These are phyloP conservation scores for Ochropacha duplaris DNA, from an alignment of 2,888 invertebrate genomes.

Conservation along the genomic window DNA sequence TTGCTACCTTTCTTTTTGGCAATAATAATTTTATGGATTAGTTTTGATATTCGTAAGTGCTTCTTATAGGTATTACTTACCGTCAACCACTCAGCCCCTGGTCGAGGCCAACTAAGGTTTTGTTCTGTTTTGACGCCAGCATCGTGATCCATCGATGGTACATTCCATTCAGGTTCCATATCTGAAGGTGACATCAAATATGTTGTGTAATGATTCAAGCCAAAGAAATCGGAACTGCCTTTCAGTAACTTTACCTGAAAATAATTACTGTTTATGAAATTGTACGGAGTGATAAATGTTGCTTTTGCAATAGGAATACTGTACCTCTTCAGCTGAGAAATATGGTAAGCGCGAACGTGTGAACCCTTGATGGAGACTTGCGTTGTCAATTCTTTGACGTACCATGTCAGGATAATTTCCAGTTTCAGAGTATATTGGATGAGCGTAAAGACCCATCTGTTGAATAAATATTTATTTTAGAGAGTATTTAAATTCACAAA, in stretches of 20 bases:
- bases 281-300: constrained; percentile 5
- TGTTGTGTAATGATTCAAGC: constrained; percentile 83
- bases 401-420: constrained; percentile 78
- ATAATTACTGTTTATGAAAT: constrained; percentile 10
- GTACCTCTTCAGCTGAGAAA: constrained; percentile 71
- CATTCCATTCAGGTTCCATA: constrained; percentile 48
- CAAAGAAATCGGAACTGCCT: constrained; percentile 83
- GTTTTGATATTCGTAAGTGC: background rate
- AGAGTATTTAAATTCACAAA: no score
- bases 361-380: constrained; percentile 70
- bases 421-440: constrained; percentile 74
- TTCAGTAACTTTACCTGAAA: constrained; percentile 59
- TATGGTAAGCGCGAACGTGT: constrained; percentile 75
- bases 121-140: constrained; percentile 58
- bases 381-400: constrained; percentile 65
- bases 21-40: background rate
- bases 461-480: constrained; percentile 15
- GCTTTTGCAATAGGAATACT: constrained; percentile 20
- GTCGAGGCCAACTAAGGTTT: constrained; percentile 64
- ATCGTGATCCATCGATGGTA: constrained; percentile 68
- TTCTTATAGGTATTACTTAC: constrained; percentile 40
- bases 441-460: constrained; percentile 76
- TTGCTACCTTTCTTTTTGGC: background rate
- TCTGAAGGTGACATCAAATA: constrained; percentile 61
- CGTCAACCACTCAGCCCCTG: constrained; percentile 70